phyloP scores from a whole-genome alignment of 2,797 vertebrate genomes.

The Taeniopygia guttata region DNA sequence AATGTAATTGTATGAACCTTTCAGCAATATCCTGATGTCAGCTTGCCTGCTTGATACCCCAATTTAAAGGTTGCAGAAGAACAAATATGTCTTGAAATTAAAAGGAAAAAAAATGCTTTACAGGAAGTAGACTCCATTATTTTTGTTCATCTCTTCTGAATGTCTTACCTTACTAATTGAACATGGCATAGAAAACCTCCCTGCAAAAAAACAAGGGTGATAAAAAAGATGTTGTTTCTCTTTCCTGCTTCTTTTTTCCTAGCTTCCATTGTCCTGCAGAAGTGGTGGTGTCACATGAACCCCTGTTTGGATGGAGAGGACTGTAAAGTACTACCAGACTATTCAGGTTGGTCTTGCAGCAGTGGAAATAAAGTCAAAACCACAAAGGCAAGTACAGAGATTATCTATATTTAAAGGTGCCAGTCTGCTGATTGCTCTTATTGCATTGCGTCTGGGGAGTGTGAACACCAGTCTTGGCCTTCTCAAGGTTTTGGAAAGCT shows the following conservation, averaged over 20 bases:
- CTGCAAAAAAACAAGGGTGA: neutral
- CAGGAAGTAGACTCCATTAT: neutral
- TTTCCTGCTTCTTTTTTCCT: slow-evolving; percentile 43
- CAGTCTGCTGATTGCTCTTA: neutral
- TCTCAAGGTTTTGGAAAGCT: neutral
- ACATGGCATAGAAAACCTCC: neutral
- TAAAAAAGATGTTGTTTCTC: neutral
- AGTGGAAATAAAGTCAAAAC: slow-evolving; percentile 85
- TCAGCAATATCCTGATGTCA: slow-evolving; percentile 22
- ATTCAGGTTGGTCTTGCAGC: slow-evolving; percentile 83
- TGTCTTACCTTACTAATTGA: neutral
- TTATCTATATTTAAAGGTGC: neutral
- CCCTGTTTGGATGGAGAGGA: slow-evolving; percentile 82
- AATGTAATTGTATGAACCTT: slow-evolving; percentile 38
- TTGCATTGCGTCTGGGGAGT: neutral
- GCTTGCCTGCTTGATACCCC: slow-evolving; percentile 4
- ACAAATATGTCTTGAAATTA: slow-evolving; percentile 6
- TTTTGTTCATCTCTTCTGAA: slow-evolving; percentile 20
- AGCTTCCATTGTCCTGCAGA: slow-evolving; percentile 81
- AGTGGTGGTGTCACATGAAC: slow-evolving; percentile 84
- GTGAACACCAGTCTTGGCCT: neutral
- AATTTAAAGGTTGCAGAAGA: slow-evolving; percentile 20
- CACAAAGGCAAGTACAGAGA: slow-evolving; percentile 78
- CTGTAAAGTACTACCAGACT: slow-evolving; percentile 80
- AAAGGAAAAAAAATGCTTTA: neutral